phyloP scores from a whole-genome alignment of 2,113 vertebrate genomes.

The Gallinago jamesoni region DNA sequence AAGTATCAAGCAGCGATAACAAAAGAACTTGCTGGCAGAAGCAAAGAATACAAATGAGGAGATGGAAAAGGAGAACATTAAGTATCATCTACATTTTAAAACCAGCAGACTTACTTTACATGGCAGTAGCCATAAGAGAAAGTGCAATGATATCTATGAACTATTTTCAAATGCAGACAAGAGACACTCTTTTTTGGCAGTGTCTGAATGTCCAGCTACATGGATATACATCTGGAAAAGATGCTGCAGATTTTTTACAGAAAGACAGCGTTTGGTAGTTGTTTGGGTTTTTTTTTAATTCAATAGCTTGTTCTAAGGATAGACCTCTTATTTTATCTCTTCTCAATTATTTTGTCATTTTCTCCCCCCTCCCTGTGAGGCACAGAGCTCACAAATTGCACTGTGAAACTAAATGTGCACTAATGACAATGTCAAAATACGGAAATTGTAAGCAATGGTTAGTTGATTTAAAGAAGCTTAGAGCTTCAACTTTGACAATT shows the following conservation, averaged over 20 bases:
- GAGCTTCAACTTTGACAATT: neutral
- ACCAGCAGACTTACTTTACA: neutral
- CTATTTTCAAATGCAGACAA: constrained; percentile 2
- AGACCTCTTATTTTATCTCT: constrained; percentile 1
- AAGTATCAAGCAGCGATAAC: neutral
- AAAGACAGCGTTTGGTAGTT: neutral
- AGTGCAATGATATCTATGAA: neutral
- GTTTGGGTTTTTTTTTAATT: neutral
- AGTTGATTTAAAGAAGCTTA: neutral
- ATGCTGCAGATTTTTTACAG: neutral
- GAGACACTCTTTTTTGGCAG: neutral
- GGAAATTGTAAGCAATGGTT: neutral
- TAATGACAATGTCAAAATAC: neutral
- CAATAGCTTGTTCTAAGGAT: neutral
- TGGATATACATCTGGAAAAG: neutral
- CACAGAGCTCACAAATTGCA: neutral
- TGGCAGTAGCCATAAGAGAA: neutral
- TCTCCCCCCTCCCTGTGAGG: neutral
- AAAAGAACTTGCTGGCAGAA: constrained; percentile 23
- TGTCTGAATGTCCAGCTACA: neutral
- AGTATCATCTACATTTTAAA: constrained; percentile 2
- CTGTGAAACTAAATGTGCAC: neutral
- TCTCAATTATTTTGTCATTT: neutral
- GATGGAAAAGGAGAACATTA: constrained; percentile 21
- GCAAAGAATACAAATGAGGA: constrained; percentile 4